These are phyloP conservation scores for Smittia sp. DNA, from an alignment of 2,888 invertebrate genomes.

Conservation along the genomic window DNA sequence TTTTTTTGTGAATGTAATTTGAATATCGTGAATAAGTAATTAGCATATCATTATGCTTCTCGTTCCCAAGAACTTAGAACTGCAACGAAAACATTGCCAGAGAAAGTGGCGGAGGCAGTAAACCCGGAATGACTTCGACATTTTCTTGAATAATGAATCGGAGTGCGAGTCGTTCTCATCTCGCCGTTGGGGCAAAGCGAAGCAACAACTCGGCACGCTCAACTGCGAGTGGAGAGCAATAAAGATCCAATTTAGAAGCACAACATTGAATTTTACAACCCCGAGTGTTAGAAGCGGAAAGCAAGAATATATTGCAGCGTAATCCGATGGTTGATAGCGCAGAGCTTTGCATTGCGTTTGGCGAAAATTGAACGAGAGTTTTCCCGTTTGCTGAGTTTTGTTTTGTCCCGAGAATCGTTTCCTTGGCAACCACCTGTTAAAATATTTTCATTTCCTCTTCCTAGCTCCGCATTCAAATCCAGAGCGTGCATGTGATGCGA, in stretches of 20 bases:
- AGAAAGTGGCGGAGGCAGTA: too few species aligned
- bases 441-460: conserved; percentile 31
- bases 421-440: conserved; percentile 42
- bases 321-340: neutral
- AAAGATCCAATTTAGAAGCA: neutral
- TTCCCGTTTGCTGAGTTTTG: neutral
- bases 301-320: neutral
- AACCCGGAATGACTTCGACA: too few species aligned
- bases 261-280: neutral
- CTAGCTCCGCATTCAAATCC: neutral
- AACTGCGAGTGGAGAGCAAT: neutral
- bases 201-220: too few species aligned
- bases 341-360: neutral
- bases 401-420: neutral
- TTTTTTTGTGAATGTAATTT: neutral
- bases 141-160: too few species aligned
- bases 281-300: neutral
- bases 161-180: too few species aligned
- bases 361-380: neutral
- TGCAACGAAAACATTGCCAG: too few species aligned
- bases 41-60: too few species aligned
- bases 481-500: neutral
- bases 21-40: neutral
- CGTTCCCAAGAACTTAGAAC: too few species aligned
- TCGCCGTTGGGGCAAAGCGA: too few species aligned